These are phyloP conservation scores for Drosophila lowei DNA, from an alignment of 1,140 invertebrate genomes.

Conservation along the genomic window DNA sequence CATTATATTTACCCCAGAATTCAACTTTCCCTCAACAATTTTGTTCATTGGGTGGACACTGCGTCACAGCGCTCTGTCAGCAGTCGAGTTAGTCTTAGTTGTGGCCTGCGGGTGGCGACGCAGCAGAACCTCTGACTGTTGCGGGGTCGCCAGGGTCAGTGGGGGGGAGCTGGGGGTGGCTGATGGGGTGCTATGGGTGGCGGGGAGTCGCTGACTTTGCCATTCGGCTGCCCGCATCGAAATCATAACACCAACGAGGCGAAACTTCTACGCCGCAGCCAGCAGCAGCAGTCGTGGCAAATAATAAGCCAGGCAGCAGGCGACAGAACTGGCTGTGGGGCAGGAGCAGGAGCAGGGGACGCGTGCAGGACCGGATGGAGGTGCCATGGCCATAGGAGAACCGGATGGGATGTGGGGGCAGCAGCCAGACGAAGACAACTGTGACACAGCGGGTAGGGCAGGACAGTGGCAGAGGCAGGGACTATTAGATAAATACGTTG, in stretches of 20 bases:
- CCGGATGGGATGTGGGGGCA: slow-evolving; percentile 21
- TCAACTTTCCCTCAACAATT: background rate
- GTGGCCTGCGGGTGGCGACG: slow-evolving; percentile 63
- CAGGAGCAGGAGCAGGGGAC: background rate
- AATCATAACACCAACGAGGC: slow-evolving; percentile 81
- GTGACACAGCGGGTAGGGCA: slow-evolving; percentile 36
- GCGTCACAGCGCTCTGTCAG: slow-evolving; percentile 57
- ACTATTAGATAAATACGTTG: slow-evolving; percentile 79
- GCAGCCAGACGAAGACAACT: slow-evolving; percentile 71
- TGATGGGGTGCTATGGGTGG: slow-evolving; percentile 13
- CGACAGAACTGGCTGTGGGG: background rate
- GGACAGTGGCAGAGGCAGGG: slow-evolving; percentile 59
- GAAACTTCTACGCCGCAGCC: slow-evolving; percentile 71
- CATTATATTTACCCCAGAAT: too few species aligned
- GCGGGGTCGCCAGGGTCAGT: slow-evolving; percentile 37
- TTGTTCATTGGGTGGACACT: slow-evolving; percentile 59
- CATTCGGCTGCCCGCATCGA: slow-evolving; percentile 78
- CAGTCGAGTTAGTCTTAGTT: slow-evolving; percentile 69
- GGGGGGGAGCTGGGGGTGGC: slow-evolving; percentile 25
- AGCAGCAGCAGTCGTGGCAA: slow-evolving; percentile 66
- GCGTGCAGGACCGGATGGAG: background rate
- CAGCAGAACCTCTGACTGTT: slow-evolving; percentile 41
- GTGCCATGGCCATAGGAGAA: background rate
- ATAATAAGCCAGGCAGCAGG: slow-evolving; percentile 76
- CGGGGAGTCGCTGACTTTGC: slow-evolving; percentile 65